phyloP scores from a whole-genome alignment of 2,797 vertebrate genomes.

The Hafferia zeledoni region DNA sequence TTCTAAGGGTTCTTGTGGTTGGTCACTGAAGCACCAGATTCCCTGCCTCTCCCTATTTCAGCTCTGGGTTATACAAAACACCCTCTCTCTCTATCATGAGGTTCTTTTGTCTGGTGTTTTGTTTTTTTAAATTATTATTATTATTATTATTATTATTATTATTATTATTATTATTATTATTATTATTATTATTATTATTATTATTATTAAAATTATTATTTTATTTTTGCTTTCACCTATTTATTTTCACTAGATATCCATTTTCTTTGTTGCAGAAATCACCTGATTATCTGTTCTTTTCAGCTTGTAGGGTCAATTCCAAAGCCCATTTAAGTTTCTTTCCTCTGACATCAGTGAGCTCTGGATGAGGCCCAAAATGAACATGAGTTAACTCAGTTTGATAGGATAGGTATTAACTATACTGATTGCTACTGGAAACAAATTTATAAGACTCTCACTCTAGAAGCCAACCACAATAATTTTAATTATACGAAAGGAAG shows the following conservation, averaged over 20 bases:
- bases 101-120: background rate
- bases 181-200: too few relatives aligned
- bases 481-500: constrained; percentile 72
- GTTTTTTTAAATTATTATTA: too few relatives aligned
- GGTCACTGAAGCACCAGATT: background rate
- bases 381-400: constrained; percentile 1
- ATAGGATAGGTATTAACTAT: constrained; percentile 24
- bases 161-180: too few relatives aligned
- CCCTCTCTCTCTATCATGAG: background rate
- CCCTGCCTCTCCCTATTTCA: background rate
- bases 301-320: constrained; percentile 19
- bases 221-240: background rate
- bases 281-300: constrained; percentile 26
- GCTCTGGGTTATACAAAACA: background rate
- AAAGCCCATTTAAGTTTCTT: constrained; percentile 42
- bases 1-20: background rate
- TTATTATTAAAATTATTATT: background rate
- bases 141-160: background rate
- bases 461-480: constrained; percentile 64
- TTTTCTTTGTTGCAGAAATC: background rate
- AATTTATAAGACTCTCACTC: constrained; percentile 38
- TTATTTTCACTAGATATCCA: background rate
- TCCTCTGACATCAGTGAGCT: constrained; percentile 41
- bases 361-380: constrained; percentile 53
- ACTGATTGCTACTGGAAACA: constrained; percentile 54